phyloP scores from a whole-genome alignment of 2,888 invertebrate genomes.

The Cosmopolites sordidus region DNA sequence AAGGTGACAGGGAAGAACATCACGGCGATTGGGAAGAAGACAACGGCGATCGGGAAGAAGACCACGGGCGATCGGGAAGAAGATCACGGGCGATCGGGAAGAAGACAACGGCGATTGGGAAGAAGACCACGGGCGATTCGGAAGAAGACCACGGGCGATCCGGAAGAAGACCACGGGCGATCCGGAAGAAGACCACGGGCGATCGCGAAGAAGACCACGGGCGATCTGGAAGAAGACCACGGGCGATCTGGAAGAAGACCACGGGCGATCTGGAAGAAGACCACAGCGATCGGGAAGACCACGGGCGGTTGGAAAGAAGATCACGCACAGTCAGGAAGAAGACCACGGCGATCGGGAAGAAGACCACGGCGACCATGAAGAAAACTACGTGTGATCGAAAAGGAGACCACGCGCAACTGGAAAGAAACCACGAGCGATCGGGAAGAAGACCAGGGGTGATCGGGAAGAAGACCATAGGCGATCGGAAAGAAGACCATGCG shows the following conservation, averaged over 20 bases:
- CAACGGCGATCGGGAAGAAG: neutral
- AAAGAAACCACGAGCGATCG: neutral
- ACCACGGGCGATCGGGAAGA: neutral
- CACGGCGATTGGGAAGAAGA: neutral
- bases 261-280: neutral
- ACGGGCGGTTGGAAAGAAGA: neutral
- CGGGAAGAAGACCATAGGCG: neutral
- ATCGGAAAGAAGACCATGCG: slow-evolving; percentile 4
- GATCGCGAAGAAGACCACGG: neutral
- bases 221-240: neutral
- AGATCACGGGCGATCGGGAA: neutral
- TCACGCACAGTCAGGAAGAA: neutral
- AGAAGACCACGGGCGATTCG: neutral
- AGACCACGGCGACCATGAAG: neutral
- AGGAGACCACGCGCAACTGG: slow-evolving; percentile 1
- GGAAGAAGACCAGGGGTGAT: neutral
- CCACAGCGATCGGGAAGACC: neutral
- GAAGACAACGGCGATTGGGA: neutral
- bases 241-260: neutral
- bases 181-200: neutral
- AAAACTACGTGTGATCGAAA: neutral
- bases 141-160: neutral
- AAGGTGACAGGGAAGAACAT: neutral
- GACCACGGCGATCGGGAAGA: slow-evolving; percentile 1
- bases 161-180: neutral